Conservation (phyloP, 1,140 invertebrate genomes). For the Ostrea denselamellosa region DNA sequence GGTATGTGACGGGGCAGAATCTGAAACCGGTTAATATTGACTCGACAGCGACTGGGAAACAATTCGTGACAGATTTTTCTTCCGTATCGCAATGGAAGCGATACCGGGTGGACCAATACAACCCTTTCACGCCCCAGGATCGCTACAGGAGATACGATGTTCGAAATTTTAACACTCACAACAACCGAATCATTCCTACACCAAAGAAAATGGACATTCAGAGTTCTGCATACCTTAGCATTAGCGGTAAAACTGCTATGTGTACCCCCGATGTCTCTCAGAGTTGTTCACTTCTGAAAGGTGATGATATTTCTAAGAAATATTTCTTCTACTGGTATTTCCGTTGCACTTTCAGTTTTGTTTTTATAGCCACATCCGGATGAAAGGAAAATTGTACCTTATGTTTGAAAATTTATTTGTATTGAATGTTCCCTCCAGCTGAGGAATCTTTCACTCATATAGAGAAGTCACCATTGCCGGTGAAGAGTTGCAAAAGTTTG, state of each 20-base stretch:
- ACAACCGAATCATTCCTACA: slow-evolving; percentile 59
- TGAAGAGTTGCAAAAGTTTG: too few species aligned
- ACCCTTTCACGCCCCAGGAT: slow-evolving; percentile 65
- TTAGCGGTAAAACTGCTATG: background rate
- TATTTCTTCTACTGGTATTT: too few species aligned
- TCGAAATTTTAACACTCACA: slow-evolving; percentile 11
- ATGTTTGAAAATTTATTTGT: background rate
- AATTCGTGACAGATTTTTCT: slow-evolving; percentile 66
- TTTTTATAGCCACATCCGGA: background rate
- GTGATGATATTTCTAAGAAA: background rate
- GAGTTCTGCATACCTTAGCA: background rate
- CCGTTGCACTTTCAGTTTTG: too few species aligned
- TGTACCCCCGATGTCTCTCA: background rate
- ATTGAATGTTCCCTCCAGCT: background rate
- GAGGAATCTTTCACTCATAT: background rate
- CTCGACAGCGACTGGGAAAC: slow-evolving; percentile 59
- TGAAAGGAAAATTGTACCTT: background rate
- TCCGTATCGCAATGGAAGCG: slow-evolving; percentile 69
- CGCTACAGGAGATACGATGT: slow-evolving; percentile 53
- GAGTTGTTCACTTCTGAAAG: background rate
- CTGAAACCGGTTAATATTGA: slow-evolving; percentile 56
- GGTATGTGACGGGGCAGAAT: slow-evolving; percentile 64
- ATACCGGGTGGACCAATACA: slow-evolving; percentile 63
- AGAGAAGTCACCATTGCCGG: too few species aligned
- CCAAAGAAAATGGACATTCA: slow-evolving; percentile 42